Percentiles rank a stretch among this genome's conserved stretches.
Conservation (phyloP, 2,113 vertebrate species). For the Leptocoma aspasia region DNA sequence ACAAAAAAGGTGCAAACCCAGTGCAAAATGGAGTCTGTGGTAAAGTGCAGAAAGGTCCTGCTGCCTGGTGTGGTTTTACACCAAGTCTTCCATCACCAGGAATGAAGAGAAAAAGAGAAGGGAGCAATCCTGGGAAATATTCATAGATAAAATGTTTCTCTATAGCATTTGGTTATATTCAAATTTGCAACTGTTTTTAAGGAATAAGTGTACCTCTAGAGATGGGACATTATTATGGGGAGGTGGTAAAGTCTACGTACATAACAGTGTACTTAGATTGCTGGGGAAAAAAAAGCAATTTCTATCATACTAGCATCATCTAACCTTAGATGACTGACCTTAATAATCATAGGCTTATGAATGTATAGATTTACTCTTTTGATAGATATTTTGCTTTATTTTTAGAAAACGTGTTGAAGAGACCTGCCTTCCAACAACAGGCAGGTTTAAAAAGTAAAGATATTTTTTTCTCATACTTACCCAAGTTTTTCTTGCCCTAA, state of each 20-base stretch:
- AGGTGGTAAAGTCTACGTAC: background rate
- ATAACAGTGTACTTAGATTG: background rate
- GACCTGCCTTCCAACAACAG: background rate
- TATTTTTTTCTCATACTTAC: background rate
- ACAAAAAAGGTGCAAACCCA: constrained; percentile 36
- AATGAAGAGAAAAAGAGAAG: background rate
- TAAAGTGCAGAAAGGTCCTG: constrained; percentile 8
- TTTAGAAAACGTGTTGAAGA: background rate
- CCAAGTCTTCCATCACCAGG: background rate
- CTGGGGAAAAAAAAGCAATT: background rate
- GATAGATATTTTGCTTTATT: background rate
- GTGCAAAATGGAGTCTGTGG: background rate
- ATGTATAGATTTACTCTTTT: background rate
- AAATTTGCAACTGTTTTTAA: constrained; percentile 18
- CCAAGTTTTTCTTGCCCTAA: background rate
- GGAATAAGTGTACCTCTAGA: background rate
- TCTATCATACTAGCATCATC: background rate
- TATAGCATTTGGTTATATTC: constrained; percentile 1
- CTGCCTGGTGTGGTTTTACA: constrained; percentile 5
- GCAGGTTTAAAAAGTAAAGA: background rate
- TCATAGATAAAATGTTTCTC: background rate
- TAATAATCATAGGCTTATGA: background rate
- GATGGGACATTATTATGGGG: background rate
- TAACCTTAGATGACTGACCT: background rate
- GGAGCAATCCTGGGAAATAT: background rate